Percentiles rank a stretch among this genome's conserved stretches.
phyloP scores from a whole-genome alignment of 2,888 invertebrate species.

The Leucophora obtusa region DNA sequence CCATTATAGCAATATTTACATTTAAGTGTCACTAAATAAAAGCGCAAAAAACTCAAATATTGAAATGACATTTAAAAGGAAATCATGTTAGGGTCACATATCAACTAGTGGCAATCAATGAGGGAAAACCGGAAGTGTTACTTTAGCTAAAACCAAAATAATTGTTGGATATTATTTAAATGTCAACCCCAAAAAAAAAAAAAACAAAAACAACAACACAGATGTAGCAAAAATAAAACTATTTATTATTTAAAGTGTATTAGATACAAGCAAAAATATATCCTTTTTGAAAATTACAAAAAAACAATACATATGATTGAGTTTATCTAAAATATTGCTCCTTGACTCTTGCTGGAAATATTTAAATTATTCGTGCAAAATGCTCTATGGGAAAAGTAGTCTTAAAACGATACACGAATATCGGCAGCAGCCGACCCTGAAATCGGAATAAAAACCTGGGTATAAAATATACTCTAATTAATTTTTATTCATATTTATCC shows the following conservation, averaged over 20 bases:
- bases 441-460: too few species aligned
- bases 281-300: not conserved
- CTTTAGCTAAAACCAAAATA: constrained; percentile 24
- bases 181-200: not conserved
- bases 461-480: too few species aligned
- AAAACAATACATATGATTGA: too few species aligned
- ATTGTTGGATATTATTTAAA: constrained; percentile 39
- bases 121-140: constrained; percentile 41
- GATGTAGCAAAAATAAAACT: constrained; percentile 20
- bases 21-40: not conserved
- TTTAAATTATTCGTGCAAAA: too few species aligned
- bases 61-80: constrained; percentile 42
- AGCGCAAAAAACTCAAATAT: constrained; percentile 29
- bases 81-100: constrained; percentile 17
- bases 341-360: too few species aligned
- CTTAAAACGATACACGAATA: too few species aligned
- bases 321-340: too few species aligned
- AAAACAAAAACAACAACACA: not conserved
- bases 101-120: constrained; percentile 12
- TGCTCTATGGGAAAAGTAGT: too few species aligned
- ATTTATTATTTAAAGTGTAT: constrained; percentile 7
- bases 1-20: constrained; percentile 49
- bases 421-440: too few species aligned
- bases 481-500: too few species aligned
- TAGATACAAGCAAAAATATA: not conserved